Conservation (phyloP, 1,140 invertebrate genomes). For the Microplitis mediator region DNA sequence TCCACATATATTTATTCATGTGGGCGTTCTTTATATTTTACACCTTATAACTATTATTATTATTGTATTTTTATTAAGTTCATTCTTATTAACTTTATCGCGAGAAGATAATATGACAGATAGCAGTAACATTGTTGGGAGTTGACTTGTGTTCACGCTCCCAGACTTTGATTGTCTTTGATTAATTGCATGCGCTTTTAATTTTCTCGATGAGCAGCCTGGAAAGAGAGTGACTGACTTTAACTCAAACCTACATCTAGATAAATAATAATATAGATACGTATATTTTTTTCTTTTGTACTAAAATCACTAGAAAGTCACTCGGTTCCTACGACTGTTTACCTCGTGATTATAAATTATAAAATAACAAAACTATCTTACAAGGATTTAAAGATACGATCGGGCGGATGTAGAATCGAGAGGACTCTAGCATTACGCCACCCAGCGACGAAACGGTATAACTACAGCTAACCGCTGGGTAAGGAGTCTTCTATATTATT, state of each 20-base stretch:
- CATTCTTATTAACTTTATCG: conserved; percentile 35
- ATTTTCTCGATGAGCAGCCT: conserved; percentile 5
- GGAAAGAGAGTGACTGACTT: too few relatives aligned
- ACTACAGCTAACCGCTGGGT: too few relatives aligned
- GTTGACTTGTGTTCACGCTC: conserved; percentile 45
- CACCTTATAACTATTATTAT: not conserved
- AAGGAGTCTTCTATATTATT: not conserved
- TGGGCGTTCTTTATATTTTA: not conserved
- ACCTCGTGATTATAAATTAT: too few relatives aligned
- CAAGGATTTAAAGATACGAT: not conserved
- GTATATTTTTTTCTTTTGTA: too few relatives aligned
- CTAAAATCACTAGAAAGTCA: too few relatives aligned
- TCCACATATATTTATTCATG: not conserved
- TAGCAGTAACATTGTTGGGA: conserved; percentile 50
- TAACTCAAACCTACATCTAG: too few relatives aligned
- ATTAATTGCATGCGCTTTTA: conserved; percentile 49
- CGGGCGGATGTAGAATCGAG: conserved; percentile 17
- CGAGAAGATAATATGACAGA: conserved; percentile 40
- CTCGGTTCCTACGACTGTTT: too few relatives aligned
- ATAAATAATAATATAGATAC: too few relatives aligned
- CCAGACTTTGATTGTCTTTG: conserved; percentile 62
- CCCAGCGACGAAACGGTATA: not conserved
- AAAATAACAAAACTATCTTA: not conserved
- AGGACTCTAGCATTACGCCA: conserved; percentile 23
- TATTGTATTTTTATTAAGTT: not conserved